These are phyloP conservation scores for Conops quadrifasciatus DNA, from an alignment of 2,888 invertebrate genomes.

Conservation along the genomic window DNA sequence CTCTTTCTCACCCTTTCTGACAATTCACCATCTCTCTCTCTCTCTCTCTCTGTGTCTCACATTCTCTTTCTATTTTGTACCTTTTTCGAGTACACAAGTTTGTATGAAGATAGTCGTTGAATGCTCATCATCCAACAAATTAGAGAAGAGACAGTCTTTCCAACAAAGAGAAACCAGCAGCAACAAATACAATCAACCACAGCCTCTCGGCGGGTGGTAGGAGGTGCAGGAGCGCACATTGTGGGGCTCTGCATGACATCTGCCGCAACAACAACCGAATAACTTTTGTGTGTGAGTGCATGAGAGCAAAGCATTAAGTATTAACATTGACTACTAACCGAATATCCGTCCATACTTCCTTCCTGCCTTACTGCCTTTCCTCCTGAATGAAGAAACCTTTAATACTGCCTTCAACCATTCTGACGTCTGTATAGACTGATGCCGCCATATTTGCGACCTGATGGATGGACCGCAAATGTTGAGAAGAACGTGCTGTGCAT, in stretches of 20 bases:
- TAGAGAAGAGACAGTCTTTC: neutral
- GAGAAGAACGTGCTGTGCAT: neutral
- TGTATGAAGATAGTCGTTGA: neutral
- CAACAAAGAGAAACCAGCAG: constrained; percentile 17
- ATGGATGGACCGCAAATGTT: neutral
- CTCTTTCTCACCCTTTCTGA: too few relatives aligned
- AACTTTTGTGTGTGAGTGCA: neutral
- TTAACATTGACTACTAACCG: neutral
- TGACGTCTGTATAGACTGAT: too few relatives aligned
- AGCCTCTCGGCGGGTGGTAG: constrained; percentile 22
- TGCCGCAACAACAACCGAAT: constrained; percentile 18
- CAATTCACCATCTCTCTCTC: too few relatives aligned
- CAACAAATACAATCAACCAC: constrained; percentile 28
- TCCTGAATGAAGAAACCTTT: too few relatives aligned
- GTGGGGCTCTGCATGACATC: neutral
- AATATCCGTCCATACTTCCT: neutral
- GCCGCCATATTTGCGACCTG: neutral
- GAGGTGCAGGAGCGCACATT: neutral
- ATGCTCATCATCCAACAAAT: neutral
- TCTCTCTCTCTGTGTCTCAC: neutral
- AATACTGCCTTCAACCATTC: too few relatives aligned
- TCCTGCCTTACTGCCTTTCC: neutral
- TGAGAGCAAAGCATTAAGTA: constrained; percentile 1
- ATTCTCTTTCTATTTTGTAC: neutral
- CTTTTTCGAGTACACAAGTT: neutral